Base-by-base conservation (phyloP, 2,113 vertebrate genomes). In the Pseudopodoces humilis region DNA sequence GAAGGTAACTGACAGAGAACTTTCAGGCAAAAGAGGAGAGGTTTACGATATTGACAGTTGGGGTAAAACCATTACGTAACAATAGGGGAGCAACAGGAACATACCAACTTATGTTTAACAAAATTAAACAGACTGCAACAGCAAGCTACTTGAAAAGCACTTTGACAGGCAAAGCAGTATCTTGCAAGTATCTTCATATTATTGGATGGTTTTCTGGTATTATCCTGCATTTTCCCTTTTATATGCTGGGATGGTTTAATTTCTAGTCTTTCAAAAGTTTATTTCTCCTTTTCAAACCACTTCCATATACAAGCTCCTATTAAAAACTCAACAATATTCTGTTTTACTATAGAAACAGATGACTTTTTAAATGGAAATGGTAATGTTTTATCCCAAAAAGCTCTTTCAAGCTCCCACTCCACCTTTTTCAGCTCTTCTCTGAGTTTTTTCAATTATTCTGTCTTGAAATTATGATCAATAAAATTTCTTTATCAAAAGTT, bases 401-500 rank as follows among this genome's bases (percentile, higher is more conserved):
- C 56, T 79, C 37, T 92, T 89, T 74, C 6, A 74, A 50, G 27
- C 24, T 92, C 47, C 16, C 71, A 28, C 55, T 74, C 47, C 43
- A 69, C 9, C 30, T 79, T 86, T 92, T 85, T 83, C 74, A 63
- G 1, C 79, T 88, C 1, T 2, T 92, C n/a, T 35, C 22, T 27
- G 1, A 5, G 20, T 64, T 86, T 88, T 52, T 94, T 77, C 77
- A 87, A 25, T 91, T 89, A 85, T 76, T 72, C 35, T 88, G 22
- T 75, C 62, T 84, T 85, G 80, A 93, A 93, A 92, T 74, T 77
- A 67, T 56, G 72, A 83, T 77, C 77, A 93, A 80, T 82, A 88
- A 90, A 93, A 52, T 23, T 31, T 7, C 55, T 18, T 70, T 82
- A 31, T 67, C 89, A 93, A 90, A 89, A 35, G 12, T 53, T 68